Evolutionary conservation across 2,888 invertebrate genomes (phyloP), one percentile per base, ranked within the genome.

Genomic region (Apeira syringaria): DNA sequence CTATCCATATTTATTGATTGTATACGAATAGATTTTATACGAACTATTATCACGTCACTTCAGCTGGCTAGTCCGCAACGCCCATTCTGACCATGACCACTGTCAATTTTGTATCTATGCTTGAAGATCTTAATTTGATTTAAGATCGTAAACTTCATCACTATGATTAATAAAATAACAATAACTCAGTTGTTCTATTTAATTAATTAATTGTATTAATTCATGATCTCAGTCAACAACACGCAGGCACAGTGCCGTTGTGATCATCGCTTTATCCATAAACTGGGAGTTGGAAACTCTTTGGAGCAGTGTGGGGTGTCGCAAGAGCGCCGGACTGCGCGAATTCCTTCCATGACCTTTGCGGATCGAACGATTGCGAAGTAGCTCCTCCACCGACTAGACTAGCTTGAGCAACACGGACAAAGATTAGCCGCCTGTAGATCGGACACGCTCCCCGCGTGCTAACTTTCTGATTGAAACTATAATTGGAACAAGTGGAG

Each of bases 321-420:
- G 87, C 78, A 86, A 86, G 74, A 60, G 52, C 61, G 73, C 83
- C 74, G 87, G 87, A 86, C 87, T 71, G 87, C 85, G 87, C 86
- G 72, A 87, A 88, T 88, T 86, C 88, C 87, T 87, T 79, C 83
- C 80, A 71, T 87, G 87, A 88, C 88, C 88, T 88, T 87, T 88
- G 87, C 78, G 81, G 83, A 86, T 84, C 78, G 86, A 83, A 78
- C 77, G 83, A 85, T 86, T 87, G 87, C 87, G 80, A 80, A 84
- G 74, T 67, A 70, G 71, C 79, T 83, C 79, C 81, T 85, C 82
- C 66, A 75, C 67, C 67, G 79, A 70, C 83, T 82, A 82, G 82
- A 84, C 87, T 66, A 69, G 79, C 86, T 87, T 86, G 67, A 74
- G 87, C 86, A 87, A 87, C 76, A 64, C 65, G 67, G 61, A 61